Percentiles rank a stretch among this genome's conserved stretches.
phyloP scores from a whole-genome alignment of 2,888 invertebrate genomes.

The Sisyra terminalis region DNA sequence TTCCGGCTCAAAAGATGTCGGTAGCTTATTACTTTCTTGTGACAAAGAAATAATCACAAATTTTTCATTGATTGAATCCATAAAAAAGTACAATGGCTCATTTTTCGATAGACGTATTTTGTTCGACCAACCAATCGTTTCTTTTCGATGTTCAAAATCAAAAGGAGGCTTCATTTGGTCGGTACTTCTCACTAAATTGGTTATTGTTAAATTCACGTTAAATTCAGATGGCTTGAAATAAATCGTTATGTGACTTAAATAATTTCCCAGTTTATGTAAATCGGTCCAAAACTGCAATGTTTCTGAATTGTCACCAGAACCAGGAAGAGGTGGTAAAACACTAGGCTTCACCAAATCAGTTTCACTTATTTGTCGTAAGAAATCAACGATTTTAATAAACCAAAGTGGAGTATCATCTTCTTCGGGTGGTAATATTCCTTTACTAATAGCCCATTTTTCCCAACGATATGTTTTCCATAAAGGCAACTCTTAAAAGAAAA shows the following conservation, averaged over 20 bases:
- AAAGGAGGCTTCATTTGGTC: conserved; percentile 4
- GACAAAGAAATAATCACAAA: conserved; percentile 18
- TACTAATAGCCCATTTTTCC: conserved; percentile 27
- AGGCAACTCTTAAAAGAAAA: conserved; percentile 17
- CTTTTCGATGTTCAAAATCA: conserved; percentile 9
- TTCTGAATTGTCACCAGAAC: conserved; percentile 9
- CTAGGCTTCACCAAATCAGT: conserved; percentile 9
- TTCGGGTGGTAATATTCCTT: conserved; percentile 19
- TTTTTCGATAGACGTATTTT: conserved; percentile 15
- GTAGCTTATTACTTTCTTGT: conserved; percentile 15
- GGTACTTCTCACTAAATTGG: background rate
- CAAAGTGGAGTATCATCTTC: conserved; percentile 15
- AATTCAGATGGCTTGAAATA: conserved; percentile 21
- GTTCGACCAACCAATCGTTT: conserved; percentile 13
- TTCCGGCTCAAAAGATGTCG: background rate
- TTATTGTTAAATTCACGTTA: conserved; percentile 16
- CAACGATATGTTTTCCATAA: conserved; percentile 30
- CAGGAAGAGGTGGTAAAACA: conserved; percentile 10
- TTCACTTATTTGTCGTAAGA: conserved; percentile 15
- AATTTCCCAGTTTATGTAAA: conserved; percentile 16
- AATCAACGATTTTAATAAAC: conserved; percentile 19
- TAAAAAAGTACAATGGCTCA: conserved; percentile 21
- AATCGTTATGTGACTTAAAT: conserved; percentile 16
- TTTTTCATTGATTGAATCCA: conserved; percentile 20
- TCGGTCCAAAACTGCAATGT: conserved; percentile 17